Evolutionary conservation across 2,113 vertebrate genomes (phyloP).

Genomic region (Climacteris rufus): DNA sequence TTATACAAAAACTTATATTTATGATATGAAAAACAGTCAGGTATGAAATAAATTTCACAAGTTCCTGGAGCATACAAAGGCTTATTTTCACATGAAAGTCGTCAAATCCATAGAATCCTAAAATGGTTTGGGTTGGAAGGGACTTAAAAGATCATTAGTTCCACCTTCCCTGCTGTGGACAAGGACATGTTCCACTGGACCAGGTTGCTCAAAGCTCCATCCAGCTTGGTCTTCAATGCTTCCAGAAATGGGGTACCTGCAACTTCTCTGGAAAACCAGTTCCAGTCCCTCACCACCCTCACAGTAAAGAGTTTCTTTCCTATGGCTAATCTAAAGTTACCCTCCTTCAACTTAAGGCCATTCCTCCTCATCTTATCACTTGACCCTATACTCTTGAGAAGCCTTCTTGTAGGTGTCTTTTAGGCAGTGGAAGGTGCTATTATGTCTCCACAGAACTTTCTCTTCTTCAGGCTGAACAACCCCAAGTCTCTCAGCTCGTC

Average conservation of each 20-base stretch:
- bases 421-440: background rate
- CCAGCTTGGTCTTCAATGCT: background rate
- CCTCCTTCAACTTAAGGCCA: background rate
- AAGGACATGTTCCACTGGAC: background rate
- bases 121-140: background rate
- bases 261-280: background rate
- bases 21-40: background rate
- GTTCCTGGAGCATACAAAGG: background rate
- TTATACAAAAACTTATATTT: background rate
- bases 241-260: background rate
- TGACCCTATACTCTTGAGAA: background rate
- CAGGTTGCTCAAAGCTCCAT: background rate
- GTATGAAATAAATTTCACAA: background rate
- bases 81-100: background rate
- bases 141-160: background rate
- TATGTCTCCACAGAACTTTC: background rate
- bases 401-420: background rate
- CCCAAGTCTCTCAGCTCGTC: background rate
- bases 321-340: background rate
- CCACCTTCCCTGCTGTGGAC: accelerated
- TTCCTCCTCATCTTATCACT: background rate
- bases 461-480: background rate
- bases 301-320: background rate
- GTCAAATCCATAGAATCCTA: background rate
- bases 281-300: background rate